These are phyloP conservation scores for Umimayanthus chanpuru DNA, from an alignment of 92 coral and sea anemone genomes.

Conservation along the genomic window DNA sequence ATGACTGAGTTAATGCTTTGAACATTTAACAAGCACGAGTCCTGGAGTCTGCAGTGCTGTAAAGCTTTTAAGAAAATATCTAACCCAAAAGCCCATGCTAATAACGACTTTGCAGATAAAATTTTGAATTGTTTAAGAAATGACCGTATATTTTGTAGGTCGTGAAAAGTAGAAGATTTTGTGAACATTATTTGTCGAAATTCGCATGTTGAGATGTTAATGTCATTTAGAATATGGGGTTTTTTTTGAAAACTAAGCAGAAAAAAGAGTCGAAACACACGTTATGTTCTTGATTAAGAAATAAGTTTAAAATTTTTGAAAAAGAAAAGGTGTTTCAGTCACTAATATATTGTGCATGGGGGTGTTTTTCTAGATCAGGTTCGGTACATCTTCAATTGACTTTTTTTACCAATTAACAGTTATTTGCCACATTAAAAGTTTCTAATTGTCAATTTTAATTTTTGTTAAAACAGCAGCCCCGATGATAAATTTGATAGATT, in stretches of 20 bases:
- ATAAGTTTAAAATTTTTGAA: not conserved
- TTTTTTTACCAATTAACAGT: too few relatives aligned
- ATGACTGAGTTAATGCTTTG: not conserved
- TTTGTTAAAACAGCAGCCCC: not conserved
- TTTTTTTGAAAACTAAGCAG: not conserved
- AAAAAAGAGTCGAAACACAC: too few relatives aligned
- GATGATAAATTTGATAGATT: not conserved
- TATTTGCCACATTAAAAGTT: too few relatives aligned
- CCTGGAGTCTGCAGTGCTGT: not conserved
- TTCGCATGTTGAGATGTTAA: not conserved
- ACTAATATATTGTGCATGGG: not conserved
- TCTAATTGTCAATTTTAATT: too few relatives aligned
- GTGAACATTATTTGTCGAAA: not conserved
- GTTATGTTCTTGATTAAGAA: too few relatives aligned
- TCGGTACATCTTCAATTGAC: too few relatives aligned
- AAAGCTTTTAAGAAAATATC: not conserved
- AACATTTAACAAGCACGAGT: conserved; percentile 22
- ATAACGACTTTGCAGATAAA: not conserved
- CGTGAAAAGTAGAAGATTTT: not conserved
- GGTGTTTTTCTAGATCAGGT: not conserved
- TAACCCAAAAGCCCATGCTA: not conserved
- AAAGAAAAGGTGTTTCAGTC: not conserved
- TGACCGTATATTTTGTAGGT: not conserved
- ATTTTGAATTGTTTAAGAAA: not conserved
- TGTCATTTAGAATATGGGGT: too few relatives aligned